These are phyloP conservation scores for Zoanthus sansibaricus DNA, from an alignment of 92 coral and sea anemone species.

Conservation along the genomic window DNA sequence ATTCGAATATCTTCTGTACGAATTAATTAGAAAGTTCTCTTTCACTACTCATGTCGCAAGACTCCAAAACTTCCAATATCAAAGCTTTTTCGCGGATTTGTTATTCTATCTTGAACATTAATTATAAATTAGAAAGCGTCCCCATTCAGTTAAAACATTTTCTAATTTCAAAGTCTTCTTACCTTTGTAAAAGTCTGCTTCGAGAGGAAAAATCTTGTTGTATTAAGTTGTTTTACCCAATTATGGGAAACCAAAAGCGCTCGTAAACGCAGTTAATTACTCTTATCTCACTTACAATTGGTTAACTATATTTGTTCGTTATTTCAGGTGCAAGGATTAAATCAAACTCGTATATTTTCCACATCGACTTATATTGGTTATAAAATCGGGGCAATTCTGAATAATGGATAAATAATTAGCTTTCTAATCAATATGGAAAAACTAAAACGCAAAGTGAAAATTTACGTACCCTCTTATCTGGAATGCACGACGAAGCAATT, in stretches of 20 bases:
- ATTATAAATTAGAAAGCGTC: slow-evolving; percentile 6
- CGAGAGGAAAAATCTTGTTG: not conserved
- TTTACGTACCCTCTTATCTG: slow-evolving; percentile 78
- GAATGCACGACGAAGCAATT: slow-evolving; percentile 87
- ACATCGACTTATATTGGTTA: not conserved
- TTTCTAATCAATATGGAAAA: no score
- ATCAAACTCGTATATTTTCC: not conserved
- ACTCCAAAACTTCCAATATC: not conserved
- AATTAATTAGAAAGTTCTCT: not conserved
- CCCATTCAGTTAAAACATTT: not conserved
- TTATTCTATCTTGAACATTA: not conserved
- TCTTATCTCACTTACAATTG: not conserved
- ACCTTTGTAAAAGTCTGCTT: not conserved
- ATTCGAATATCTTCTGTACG: not conserved
- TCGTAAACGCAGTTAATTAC: not conserved
- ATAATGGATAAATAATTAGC: not conserved
- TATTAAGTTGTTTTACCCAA: not conserved
- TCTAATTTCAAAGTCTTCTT: not conserved
- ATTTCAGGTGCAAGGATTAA: not conserved
- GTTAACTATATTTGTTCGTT: not conserved
- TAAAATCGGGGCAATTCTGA: not conserved
- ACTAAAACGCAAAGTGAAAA: not conserved
- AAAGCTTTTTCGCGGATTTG: not conserved
- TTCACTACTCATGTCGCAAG: not conserved
- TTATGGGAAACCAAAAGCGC: not conserved